Evolutionary conservation across 2,113 vertebrate species (phyloP).

Genomic region (Forbesichthys agassizii): DNA sequence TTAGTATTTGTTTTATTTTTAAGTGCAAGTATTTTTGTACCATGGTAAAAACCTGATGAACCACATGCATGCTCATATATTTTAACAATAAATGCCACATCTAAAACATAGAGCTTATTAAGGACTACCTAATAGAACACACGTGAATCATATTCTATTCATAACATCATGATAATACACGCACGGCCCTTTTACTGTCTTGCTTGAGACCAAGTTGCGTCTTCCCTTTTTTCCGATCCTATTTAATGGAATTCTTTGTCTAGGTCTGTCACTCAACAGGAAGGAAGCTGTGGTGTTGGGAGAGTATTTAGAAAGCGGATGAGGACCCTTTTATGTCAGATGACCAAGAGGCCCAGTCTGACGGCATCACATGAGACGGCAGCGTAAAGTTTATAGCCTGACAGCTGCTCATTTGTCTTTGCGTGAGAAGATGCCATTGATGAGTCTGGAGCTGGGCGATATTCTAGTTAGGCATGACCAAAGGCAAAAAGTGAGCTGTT

Average conservation of each 20-base stretch:
- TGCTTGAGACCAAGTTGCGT: constrained; percentile 10
- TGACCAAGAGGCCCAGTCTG: constrained; percentile 41
- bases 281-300: constrained; percentile 26
- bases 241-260: constrained; percentile 19
- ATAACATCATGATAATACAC: not conserved
- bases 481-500: constrained; percentile 54
- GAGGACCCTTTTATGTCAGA: constrained; percentile 29
- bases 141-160: constrained; percentile 18
- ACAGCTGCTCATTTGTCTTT: constrained; percentile 70
- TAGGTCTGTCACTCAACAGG: constrained; percentile 37
- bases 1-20: no score
- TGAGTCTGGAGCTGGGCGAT: constrained; percentile 45
- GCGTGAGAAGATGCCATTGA: constrained; percentile 68
- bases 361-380: constrained; percentile 32
- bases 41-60: no score
- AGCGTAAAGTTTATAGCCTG: constrained; percentile 53
- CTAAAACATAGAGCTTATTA: constrained; percentile 30
- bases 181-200: not conserved
- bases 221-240: constrained; percentile 13
- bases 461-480: constrained; percentile 37
- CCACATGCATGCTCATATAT: constrained; percentile 23
- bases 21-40: no score
- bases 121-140: constrained; percentile 29
- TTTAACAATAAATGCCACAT: constrained; percentile 35
- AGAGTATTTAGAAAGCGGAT: constrained; percentile 39